Evolutionary conservation across 1,140 invertebrate genomes (phyloP), one percentile per base, ranked within the genome.

Genomic region (Drosophila punjabiensis): DNA sequence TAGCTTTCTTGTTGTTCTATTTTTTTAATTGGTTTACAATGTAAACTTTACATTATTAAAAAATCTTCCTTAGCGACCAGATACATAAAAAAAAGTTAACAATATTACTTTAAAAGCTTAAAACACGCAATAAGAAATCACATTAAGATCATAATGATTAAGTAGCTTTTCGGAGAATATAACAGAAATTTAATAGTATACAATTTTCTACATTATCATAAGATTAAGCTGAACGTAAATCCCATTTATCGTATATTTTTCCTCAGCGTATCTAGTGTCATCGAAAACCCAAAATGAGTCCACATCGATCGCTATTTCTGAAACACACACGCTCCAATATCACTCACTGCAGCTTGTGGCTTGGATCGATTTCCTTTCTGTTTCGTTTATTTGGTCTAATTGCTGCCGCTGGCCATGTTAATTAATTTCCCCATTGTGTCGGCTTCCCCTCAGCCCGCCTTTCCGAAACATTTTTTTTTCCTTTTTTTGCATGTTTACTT

Each of bases 401-500:
- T 66, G 81, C 58, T 64, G 77, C 50, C 48, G 68, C 53, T 62
- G 75, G 81, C 45, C 63, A 70, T 76, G 64, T 76, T 83, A 82
- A 82, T 82, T 82, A 82, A 82, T 74, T 75, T 62, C 47, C 48
- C 47, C 41, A 50, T 75, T 53, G 48, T 73, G 20, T 56, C 53
- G 18, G 30, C 13, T 20, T 14, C 14, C 18, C 56, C 35, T n/a
- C 16, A 2, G 0, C 16, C 11, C 20, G 11, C 5, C 28, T 13
- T 18, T 13, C 4, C 20, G 1, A 7, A 24, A 24, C 3, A 24
- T 24, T 18, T 32, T 13, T 9, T 20, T 20, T 13, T 33, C 20
- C 11, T n/a, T 70, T 20, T 52, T 68, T 68, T 70, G 76, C 76
- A 75, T 83, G 64, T 83, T 79, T 79, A 70, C 69, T 64, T 78